Evolutionary conservation across 1,140 invertebrate genomes (phyloP).

Genomic region (Rhopalosiphum maidis): DNA sequence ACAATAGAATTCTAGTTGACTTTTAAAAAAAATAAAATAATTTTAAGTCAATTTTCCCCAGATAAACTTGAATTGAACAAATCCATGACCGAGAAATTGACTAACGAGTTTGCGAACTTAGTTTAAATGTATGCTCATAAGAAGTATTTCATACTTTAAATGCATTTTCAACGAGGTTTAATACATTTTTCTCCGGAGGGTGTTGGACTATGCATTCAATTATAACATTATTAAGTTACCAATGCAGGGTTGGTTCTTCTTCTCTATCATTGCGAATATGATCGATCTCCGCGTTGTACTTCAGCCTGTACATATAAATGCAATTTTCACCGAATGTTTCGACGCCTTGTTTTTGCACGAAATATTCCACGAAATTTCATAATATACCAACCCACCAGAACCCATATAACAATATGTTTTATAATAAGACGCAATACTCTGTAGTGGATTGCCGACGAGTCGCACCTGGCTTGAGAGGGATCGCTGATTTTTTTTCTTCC

Average conservation of each 20-base stretch:
- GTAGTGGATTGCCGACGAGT: neutral
- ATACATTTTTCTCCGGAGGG: neutral
- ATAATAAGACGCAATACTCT: neutral
- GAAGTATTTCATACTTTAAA: neutral
- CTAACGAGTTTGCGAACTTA: neutral
- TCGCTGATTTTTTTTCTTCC: neutral
- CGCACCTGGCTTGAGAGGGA: neutral
- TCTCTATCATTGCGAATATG: neutral
- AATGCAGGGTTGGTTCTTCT: neutral
- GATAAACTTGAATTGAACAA: neutral
- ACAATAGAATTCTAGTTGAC: accelerated
- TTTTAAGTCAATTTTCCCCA: neutral
- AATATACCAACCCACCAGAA: neutral
- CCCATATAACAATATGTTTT: neutral
- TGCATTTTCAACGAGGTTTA: neutral
- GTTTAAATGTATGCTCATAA: neutral
- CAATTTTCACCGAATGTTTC: neutral
- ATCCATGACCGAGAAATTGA: neutral
- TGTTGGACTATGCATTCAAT: neutral
- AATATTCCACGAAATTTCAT: neutral
- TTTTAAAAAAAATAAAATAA: neutral
- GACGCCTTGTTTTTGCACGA: neutral
- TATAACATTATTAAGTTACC: neutral
- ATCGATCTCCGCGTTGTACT: neutral
- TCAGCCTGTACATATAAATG: neutral